Evolutionary conservation across 1,140 invertebrate species (phyloP), one percentile per base, ranked within the genome.

Genomic region (Ladona fulva): DNA sequence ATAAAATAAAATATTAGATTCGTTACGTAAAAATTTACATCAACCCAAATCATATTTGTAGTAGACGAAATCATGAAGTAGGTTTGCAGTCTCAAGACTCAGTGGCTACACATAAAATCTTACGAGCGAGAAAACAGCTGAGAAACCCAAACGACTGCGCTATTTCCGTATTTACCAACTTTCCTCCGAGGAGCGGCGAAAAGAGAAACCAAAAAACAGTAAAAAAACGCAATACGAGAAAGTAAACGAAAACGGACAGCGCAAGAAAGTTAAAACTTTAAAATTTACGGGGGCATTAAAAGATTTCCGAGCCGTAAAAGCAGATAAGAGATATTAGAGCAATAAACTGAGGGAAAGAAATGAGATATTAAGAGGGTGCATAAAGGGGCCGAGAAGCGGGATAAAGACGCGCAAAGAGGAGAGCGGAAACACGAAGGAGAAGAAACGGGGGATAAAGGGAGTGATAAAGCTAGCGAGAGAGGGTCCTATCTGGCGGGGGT

Each of bases 211-310:
- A 66, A 22, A 12, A 12, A 22, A 12, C 14, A 66, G 5, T 66
- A 66, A 66, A 66, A 52, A 11, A 66, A 12, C 12, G 52, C 52
- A 66, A 66, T 66, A 12, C 52, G 52, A 16, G 16, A 66, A 66
- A 22, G 52, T 66, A 66, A 66, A 66, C 52, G n/a, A 22, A 22
- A 66, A 66, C n/a, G 52, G 52, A 66, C 44, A 52, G 19, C 44
- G n/a, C n/a, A 12, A 66, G 52, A 66, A 66, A 66, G 52, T 66
- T 29, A 42, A 76, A 76, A 76, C 29, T 29, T 76, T 42, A 37
- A 29, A 29, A 25, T 75, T 75, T 75, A 75, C 24, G 12, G 74
- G 5, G 5, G 42, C 42, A 76, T 76, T 76, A 76, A 76, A 76
- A 76, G 25, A 76, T 76, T 42, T 76, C 42, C 25, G 1, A 66